These are phyloP conservation scores for Trididemnum nubilum DNA, from an alignment of 23 tunicate species.

Conservation along the genomic window DNA sequence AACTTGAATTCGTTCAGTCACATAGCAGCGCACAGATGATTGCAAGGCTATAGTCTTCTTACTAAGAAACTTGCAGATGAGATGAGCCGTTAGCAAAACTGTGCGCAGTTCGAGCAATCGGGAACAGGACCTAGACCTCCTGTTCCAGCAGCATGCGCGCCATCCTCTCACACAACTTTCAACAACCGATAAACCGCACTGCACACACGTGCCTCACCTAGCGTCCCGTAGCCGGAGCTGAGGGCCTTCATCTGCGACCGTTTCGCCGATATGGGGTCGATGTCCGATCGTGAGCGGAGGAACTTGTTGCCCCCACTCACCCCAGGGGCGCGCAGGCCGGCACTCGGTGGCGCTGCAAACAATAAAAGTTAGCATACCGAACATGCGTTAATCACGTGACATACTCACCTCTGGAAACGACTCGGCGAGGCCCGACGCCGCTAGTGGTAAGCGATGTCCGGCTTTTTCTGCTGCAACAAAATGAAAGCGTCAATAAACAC, in stretches of 20 bases:
- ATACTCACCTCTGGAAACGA: conserved; percentile 5
- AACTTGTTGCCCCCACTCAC: conserved; percentile 38
- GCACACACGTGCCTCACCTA: too few relatives aligned
- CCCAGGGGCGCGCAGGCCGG: conserved; percentile 46
- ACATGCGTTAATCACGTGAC: too few relatives aligned
- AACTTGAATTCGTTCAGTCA: too few relatives aligned
- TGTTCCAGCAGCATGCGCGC: too few relatives aligned
- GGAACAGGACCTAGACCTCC: too few relatives aligned
- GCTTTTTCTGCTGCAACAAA: conserved; percentile 20
- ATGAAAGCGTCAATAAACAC: not conserved
- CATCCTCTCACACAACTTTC: too few relatives aligned
- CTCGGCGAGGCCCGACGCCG: conserved; percentile 14
- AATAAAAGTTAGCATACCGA: not conserved
- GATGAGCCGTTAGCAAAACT: too few relatives aligned
- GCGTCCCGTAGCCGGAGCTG: conserved; percentile 40
- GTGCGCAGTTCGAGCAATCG: too few relatives aligned
- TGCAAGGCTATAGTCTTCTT: too few relatives aligned
- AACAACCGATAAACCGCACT: too few relatives aligned
- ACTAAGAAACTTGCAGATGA: too few relatives aligned
- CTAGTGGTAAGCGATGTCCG: conserved; percentile 19
- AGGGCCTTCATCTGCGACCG: conserved; percentile 77
- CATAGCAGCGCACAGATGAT: too few relatives aligned
- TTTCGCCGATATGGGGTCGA: conserved; percentile 75
- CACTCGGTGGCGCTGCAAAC: conserved; percentile 49
- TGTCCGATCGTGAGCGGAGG: conserved; percentile 82